Evolutionary conservation across 2,113 vertebrate genomes (phyloP).

Genomic region (Indri indri): DNA sequence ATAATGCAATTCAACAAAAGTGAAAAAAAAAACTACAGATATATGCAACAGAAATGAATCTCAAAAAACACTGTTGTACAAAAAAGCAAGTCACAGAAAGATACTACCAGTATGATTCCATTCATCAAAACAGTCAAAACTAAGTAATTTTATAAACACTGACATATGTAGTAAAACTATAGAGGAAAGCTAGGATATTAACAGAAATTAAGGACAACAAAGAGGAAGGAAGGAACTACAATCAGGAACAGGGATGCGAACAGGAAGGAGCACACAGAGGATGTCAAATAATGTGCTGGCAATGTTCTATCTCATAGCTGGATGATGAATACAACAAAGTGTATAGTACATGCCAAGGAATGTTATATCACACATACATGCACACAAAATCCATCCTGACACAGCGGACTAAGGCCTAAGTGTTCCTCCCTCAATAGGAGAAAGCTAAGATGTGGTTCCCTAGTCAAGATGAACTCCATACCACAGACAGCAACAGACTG

Average conservation of each 20-base stretch:
- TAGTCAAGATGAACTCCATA: background rate
- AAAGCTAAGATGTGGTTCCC: background rate
- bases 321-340: background rate
- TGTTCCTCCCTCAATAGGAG: background rate
- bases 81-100: background rate
- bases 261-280: background rate
- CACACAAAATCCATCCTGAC: background rate
- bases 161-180: background rate
- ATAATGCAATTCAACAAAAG: background rate
- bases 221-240: background rate
- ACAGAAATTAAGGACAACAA: background rate
- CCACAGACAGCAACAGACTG: background rate
- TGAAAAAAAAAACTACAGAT: background rate
- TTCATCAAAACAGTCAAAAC: background rate
- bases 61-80: background rate
- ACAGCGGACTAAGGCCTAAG: background rate
- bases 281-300: background rate
- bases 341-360: background rate
- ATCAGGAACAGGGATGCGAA: background rate
- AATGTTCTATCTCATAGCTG: background rate
- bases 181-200: background rate
- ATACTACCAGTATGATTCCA: background rate
- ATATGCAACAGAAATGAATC: background rate
- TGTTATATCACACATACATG: too few relatives aligned
- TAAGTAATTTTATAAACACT: background rate